Percentiles rank a stretch among this genome's conserved stretches.
phyloP scores from a whole-genome alignment of 2,113 vertebrate species.

The Raja brachyura region DNA sequence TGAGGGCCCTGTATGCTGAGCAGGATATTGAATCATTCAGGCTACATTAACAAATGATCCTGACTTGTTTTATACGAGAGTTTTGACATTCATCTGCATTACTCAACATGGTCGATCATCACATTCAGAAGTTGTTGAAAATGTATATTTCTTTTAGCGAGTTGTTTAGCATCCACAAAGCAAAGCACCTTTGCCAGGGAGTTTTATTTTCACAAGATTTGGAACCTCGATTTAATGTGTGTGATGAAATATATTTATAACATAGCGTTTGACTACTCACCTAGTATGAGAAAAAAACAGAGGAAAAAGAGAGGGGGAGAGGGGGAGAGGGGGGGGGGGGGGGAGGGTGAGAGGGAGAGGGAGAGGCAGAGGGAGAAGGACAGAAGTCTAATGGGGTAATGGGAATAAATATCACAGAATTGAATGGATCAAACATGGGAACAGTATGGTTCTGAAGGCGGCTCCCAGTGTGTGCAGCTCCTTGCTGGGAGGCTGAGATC shows the following conservation, averaged over 20 bases:
- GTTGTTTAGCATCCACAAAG: not conserved
- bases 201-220: not conserved
- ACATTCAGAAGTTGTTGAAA: not conserved
- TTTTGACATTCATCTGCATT: not conserved
- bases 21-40: not conserved
- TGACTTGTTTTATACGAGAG: not conserved
- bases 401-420: no score
- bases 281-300: no score
- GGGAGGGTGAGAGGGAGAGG: no score
- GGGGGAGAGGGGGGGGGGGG: no score
- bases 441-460: not conserved
- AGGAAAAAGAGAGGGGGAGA: no score
- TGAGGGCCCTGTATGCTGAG: not conserved
- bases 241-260: no score
- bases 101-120: not conserved
- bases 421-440: no score
- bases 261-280: no score
- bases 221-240: not conserved
- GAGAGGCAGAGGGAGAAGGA: no score
- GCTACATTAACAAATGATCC: not conserved
- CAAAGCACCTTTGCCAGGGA: not conserved
- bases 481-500: not conserved
- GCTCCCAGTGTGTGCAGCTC: not conserved
- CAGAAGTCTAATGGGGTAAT: no score
- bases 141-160: not conserved